A percentile compares a stretch with the other conserved stretches of the same genome.
phyloP scores from a whole-genome alignment of 2,888 invertebrate genomes.

The Plemyria rubiginata region DNA sequence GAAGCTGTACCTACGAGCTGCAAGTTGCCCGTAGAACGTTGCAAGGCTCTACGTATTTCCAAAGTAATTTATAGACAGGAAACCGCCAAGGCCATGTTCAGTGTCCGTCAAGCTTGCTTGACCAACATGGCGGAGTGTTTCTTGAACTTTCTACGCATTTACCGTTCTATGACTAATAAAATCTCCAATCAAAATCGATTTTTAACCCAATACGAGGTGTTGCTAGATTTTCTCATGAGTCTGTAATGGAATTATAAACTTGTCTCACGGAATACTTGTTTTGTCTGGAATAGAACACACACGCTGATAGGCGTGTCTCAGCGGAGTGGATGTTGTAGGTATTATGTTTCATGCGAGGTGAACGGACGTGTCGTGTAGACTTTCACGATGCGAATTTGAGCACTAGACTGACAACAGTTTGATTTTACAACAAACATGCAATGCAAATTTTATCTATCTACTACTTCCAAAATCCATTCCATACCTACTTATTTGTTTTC shows the following conservation, averaged over 20 bases:
- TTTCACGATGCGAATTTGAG: slow-evolving; percentile 56
- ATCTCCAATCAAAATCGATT: slow-evolving; percentile 18
- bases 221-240: slow-evolving; percentile 13
- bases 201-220: slow-evolving; percentile 2
- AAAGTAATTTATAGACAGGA: slow-evolving; percentile 35
- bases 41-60: slow-evolving; percentile 15
- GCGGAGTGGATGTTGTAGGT: not conserved
- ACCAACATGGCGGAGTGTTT: slow-evolving; percentile 54
- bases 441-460: too few species aligned
- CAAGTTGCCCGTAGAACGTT: slow-evolving; percentile 9
- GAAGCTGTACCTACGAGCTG: slow-evolving; percentile 6
- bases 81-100: slow-evolving; percentile 50
- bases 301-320: slow-evolving; percentile 13
- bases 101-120: slow-evolving; percentile 49
- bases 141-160: slow-evolving; percentile 49
- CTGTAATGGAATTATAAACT: slow-evolving; percentile 8
- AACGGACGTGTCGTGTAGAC: slow-evolving; percentile 54
- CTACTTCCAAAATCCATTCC: too few species aligned
- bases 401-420: slow-evolving; percentile 4
- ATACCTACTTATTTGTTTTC: too few species aligned
- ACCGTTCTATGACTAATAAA: slow-evolving; percentile 23
- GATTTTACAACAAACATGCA: slow-evolving; percentile 12
- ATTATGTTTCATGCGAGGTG: slow-evolving; percentile 18
- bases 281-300: slow-evolving; percentile 15
- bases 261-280: slow-evolving; percentile 17